Conservation (phyloP, 2,888 invertebrate species). For the Cheilosia grossa region DNA sequence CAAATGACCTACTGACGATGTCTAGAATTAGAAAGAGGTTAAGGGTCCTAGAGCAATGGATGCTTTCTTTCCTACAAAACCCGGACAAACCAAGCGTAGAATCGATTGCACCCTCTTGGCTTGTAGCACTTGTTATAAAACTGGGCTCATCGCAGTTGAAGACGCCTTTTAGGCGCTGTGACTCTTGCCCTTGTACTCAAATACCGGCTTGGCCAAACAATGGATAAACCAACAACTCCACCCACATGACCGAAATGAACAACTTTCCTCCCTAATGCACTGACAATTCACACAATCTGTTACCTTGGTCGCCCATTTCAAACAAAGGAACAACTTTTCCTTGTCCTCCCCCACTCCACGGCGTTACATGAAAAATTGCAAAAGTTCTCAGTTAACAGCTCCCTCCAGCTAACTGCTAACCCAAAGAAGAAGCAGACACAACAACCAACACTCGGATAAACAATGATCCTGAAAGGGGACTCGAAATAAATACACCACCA, state of each 20-base stretch:
- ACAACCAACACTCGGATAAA: slow-evolving; percentile 56
- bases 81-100: too few species aligned
- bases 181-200: too few species aligned
- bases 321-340: slow-evolving; percentile 48
- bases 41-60: too few species aligned
- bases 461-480: slow-evolving; percentile 53
- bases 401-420: slow-evolving; percentile 1
- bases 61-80: too few species aligned
- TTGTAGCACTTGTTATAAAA: too few species aligned
- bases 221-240: not conserved
- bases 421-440: not conserved
- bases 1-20: too few species aligned
- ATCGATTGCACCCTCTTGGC: too few species aligned
- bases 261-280: not conserved
- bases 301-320: slow-evolving; percentile 29
- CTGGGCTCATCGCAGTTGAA: too few species aligned
- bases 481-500: slow-evolving; percentile 4
- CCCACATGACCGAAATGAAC: not conserved
- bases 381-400: slow-evolving; percentile 43
- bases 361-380: slow-evolving; percentile 58
- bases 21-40: too few species aligned
- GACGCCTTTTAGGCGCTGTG: too few species aligned
- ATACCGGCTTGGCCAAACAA: not conserved
- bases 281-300: slow-evolving; percentile 16
- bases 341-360: slow-evolving; percentile 4